Base-by-base conservation (phyloP, 2,113 vertebrate species). In the Tachuris rubrigastra region DNA sequence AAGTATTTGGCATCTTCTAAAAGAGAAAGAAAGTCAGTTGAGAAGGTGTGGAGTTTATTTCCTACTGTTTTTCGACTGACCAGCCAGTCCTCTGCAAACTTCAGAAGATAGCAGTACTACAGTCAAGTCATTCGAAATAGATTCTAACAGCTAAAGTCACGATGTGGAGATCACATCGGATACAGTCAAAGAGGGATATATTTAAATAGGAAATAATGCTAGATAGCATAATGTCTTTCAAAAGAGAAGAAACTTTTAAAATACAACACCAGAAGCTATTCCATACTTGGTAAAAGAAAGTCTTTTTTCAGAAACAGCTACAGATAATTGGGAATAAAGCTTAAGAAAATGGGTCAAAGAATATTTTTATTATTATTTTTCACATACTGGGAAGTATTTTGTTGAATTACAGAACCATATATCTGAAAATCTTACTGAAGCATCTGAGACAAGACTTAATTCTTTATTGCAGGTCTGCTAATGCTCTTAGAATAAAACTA, bases 311-410 rank as follows among this genome's bases (percentile, higher is more conserved):
- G 80, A 91, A 85, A 65, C 66, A 93, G 42, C 52, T 77, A 46
- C 91, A 96, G 46, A 72, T 94, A 97, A 89, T 60, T 96, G 74
- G 76, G 86, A 96, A 94, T 92, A 95, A 85, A 97, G n/a, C 42
- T 94, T 90, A 92, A 95, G 86, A 93, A 96, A 93, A 90, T 35
- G 60, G 58, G 63, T 91, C 69, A 87, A 60, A 44, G 62, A 85
- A 94, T 93, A 92, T 88, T 96, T 96, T 91, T 94, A 79, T 94
- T 94, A 85, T 95, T 94, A 87, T 96, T 96, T 93, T 93, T 17
- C 47, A 71, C 55, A 71, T 86, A 35, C 60, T 42, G 44, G 74
- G 71, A 73, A 85, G 71, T 62, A 93, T 94, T 95, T 77, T 73
- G 77, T 74, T 92, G 87, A 90, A 96, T 96, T 96, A 96, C 55